Conservation (phyloP, 2,113 vertebrate genomes). For the Paralichthys olivaceus region DNA sequence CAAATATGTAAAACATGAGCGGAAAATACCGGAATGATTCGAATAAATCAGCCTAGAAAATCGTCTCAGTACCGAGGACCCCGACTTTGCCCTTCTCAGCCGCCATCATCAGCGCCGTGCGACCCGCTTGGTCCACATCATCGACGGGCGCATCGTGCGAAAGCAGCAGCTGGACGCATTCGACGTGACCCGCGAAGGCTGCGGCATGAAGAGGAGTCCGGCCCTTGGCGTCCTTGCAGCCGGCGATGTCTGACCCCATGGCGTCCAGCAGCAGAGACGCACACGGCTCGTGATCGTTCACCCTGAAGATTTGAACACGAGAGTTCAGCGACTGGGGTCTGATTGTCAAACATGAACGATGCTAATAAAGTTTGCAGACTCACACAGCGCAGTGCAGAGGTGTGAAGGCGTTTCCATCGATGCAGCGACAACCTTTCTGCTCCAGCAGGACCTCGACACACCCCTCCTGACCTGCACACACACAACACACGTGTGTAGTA, state of each 20-base stretch:
- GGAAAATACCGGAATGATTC: too few species aligned
- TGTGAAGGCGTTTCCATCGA: slow-evolving; percentile 93
- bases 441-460: slow-evolving; percentile 97
- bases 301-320: slow-evolving; percentile 58
- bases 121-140: slow-evolving; percentile 84
- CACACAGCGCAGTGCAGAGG: slow-evolving; percentile 98
- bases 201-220: slow-evolving; percentile 95
- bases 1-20: not conserved
- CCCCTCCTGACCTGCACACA: slow-evolving; percentile 91
- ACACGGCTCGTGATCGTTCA: slow-evolving; percentile 93
- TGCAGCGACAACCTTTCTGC: slow-evolving; percentile 89
- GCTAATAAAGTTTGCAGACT: slow-evolving; percentile 67
- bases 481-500: slow-evolving; percentile 7
- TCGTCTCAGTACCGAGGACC: slow-evolving; percentile 84
- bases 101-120: slow-evolving; percentile 91
- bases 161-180: slow-evolving; percentile 93
- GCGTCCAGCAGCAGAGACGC: slow-evolving; percentile 91
- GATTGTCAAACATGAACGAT: not conserved
- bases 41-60: not conserved
- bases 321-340: not conserved
- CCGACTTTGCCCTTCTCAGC: slow-evolving; percentile 86
- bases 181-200: slow-evolving; percentile 89
- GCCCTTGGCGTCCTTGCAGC: slow-evolving; percentile 91
- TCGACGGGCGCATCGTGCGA: slow-evolving; percentile 89
- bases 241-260: slow-evolving; percentile 89